Conservation (phyloP, 2,888 invertebrate species). For the Thumatha senex region DNA sequence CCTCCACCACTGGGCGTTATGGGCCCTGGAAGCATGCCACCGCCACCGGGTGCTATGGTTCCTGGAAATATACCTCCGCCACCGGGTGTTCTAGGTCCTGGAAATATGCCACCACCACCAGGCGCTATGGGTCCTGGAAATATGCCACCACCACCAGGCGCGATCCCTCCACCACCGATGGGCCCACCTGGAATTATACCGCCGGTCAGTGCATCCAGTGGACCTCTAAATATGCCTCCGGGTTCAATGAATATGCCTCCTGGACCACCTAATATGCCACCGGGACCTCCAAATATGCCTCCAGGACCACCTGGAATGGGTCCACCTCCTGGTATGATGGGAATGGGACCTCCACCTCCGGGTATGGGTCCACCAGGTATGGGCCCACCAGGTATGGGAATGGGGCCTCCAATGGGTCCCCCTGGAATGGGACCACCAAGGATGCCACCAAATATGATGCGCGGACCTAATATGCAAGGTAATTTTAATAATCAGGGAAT, state of each 20-base stretch:
- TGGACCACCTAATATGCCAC: constrained; percentile 44
- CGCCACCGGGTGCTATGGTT: constrained; percentile 34
- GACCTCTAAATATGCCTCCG: constrained; percentile 19
- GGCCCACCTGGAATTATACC: constrained; percentile 27
- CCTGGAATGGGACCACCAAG: constrained; percentile 65
- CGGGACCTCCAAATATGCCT: constrained; percentile 48
- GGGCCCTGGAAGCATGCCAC: constrained; percentile 54
- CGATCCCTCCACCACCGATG: constrained; percentile 17
- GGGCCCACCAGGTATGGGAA: constrained; percentile 52
- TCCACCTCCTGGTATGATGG: constrained; percentile 41
- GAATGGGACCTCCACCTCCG: constrained; percentile 33
- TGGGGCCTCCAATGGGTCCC: constrained; percentile 59
- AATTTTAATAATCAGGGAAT: constrained; percentile 60
- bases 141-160: constrained; percentile 20
- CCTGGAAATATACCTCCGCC: constrained; percentile 45
- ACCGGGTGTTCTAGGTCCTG: constrained; percentile 9
- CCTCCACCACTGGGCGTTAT: constrained; percentile 53
- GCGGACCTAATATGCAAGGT: constrained; percentile 54
- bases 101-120: constrained; percentile 16
- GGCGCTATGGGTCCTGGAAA: constrained; percentile 26
- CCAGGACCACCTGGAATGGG: constrained; percentile 42
- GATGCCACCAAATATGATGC: constrained; percentile 70
- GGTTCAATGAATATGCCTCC: constrained; percentile 28
- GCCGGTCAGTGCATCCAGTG: constrained; percentile 21
- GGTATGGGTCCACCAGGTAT: constrained; percentile 26